A percentile compares a stretch with the other conserved stretches of the same genome.
These are phyloP conservation scores for Meandrina meandrites DNA, from an alignment of 92 coral and sea anemone species.

Conservation along the genomic window DNA sequence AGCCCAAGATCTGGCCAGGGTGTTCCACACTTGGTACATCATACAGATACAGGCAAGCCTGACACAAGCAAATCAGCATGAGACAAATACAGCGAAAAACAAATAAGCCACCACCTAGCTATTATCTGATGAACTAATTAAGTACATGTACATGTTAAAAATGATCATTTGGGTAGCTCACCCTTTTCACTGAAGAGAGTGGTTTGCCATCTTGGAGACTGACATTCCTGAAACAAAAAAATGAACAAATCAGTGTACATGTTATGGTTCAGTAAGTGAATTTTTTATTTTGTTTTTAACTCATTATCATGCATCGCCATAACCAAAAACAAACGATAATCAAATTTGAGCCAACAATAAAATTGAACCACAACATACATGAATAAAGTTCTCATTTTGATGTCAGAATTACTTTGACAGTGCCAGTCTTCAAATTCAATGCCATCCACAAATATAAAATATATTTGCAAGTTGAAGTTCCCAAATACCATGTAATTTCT, in stretches of 20 bases:
- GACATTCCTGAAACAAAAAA: constrained; percentile 7
- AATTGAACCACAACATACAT: too few species aligned
- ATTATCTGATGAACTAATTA: background rate
- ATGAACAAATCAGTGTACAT: background rate
- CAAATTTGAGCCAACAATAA: too few species aligned
- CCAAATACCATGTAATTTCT: background rate
- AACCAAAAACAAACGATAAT: too few species aligned
- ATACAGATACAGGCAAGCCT: constrained; percentile 73
- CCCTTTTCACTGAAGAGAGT: constrained; percentile 28
- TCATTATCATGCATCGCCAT: too few species aligned
- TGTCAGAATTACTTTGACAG: background rate
- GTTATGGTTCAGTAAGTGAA: too few species aligned
- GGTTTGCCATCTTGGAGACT: constrained; percentile 16
- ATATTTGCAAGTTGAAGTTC: background rate
- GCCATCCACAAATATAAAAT: background rate
- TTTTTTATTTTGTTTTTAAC: too few species aligned
- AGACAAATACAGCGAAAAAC: background rate
- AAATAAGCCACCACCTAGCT: background rate
- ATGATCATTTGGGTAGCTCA: background rate
- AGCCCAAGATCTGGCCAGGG: constrained; percentile 76
- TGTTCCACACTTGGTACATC: constrained; percentile 86
- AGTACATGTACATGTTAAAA: background rate
- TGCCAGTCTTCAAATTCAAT: background rate
- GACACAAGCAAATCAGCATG: background rate
- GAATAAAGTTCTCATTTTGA: background rate